phyloP scores from a whole-genome alignment of 2,797 vertebrate genomes.

The Lates japonicus region DNA sequence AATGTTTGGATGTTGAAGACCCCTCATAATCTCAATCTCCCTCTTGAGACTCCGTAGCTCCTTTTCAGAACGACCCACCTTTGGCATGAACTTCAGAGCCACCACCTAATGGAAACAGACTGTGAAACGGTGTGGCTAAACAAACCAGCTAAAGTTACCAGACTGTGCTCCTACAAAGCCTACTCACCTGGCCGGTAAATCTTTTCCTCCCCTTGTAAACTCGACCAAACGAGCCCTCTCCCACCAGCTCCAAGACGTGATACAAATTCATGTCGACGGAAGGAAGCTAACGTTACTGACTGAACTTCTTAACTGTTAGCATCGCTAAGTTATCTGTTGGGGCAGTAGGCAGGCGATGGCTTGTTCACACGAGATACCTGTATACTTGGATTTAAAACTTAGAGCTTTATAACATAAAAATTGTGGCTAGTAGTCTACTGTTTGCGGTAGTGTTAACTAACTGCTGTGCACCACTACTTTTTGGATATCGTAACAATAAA shows the following conservation, averaged over 20 bases:
- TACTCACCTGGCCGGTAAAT: constrained; percentile 90
- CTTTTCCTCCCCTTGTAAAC: constrained; percentile 94
- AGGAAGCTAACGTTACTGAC: not conserved
- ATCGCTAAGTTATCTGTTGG: not conserved
- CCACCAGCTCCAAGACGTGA: constrained; percentile 92
- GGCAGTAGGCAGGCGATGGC: not conserved
- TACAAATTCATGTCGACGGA: constrained; percentile 89
- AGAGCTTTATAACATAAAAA: not conserved
- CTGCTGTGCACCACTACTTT: not conserved
- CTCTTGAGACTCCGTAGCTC: constrained; percentile 91
- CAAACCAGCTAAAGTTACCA: not conserved
- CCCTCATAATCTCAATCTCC: constrained; percentile 97
- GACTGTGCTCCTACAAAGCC: not conserved
- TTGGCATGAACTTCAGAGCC: constrained; percentile 97
- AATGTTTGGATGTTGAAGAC: constrained; percentile 94
- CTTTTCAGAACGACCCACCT: constrained; percentile 93
- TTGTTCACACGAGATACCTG: not conserved
- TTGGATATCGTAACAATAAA: constrained; percentile 42
- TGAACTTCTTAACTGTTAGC: not conserved
- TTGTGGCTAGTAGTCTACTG: fast-evolving
- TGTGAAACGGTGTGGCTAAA: not conserved
- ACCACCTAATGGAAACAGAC: constrained; percentile 87
- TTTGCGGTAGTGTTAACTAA: not conserved
- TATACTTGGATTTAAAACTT: fast-evolving
- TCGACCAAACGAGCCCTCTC: constrained; percentile 95